Conservation (phyloP, 2,797 vertebrate species). For the Orestias chungarensis region DNA sequence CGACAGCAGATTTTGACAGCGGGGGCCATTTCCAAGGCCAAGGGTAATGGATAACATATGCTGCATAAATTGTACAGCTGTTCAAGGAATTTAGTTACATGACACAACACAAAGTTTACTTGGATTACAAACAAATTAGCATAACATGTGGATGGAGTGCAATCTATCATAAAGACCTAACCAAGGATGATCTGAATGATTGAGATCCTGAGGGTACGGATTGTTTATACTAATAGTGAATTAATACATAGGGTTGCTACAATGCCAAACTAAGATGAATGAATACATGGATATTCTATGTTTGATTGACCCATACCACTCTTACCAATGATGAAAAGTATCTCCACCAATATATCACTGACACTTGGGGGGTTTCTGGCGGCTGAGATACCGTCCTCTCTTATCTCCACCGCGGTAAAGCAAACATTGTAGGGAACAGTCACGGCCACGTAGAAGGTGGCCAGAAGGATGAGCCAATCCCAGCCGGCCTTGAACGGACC, state of each 20-base stretch:
- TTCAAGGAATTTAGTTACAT: background rate
- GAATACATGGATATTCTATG: too few relatives aligned
- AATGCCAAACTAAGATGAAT: background rate
- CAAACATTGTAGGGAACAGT: conserved; percentile 84
- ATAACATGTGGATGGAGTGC: background rate
- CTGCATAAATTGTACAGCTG: background rate
- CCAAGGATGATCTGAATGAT: conserved; percentile 18
- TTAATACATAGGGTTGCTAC: background rate
- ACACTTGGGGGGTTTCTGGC: conserved; percentile 78
- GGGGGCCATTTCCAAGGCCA: background rate
- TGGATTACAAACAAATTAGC: background rate
- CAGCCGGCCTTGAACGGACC: conserved; percentile 84
- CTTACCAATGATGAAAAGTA: conserved; percentile 83
- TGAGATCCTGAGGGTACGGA: background rate
- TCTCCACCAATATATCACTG: conserved; percentile 83
- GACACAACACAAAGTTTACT: background rate
- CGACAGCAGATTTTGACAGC: background rate
- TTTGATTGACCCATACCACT: background rate
- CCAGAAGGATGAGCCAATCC: conserved; percentile 83
- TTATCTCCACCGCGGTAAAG: conserved; percentile 71
- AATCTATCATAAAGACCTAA: conserved; percentile 14
- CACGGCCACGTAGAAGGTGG: conserved; percentile 83
- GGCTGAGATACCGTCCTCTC: conserved; percentile 70
- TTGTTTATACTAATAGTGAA: background rate
- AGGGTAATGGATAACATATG: background rate